Evolutionary conservation across 2,797 vertebrate species (phyloP).

Genomic region (Phalloptychus januarius): DNA sequence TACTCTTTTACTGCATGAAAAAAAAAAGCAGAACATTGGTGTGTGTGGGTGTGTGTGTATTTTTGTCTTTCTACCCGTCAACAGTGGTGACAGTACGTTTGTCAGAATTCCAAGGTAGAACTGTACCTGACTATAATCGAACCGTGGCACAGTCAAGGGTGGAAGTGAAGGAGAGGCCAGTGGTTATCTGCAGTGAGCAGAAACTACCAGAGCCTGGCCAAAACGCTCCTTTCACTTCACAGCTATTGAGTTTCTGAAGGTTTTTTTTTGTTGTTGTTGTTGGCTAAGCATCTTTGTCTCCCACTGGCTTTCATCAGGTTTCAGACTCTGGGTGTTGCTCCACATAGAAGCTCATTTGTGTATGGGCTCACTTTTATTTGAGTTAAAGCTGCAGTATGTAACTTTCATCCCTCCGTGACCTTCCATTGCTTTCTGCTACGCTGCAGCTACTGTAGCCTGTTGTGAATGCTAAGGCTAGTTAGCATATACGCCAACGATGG

Average conservation of each 20-base stretch:
- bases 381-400: neutral
- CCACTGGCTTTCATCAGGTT: neutral
- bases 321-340: neutral
- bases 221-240: neutral
- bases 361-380: neutral
- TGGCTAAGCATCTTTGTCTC: neutral
- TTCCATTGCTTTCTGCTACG: no score
- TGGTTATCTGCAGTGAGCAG: constrained; percentile 1
- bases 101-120: neutral
- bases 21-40: constrained; percentile 16
- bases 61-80: constrained; percentile 17
- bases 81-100: neutral
- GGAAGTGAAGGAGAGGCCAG: neutral
- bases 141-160: neutral
- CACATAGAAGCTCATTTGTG: neutral
- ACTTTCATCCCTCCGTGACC: fast-evolving
- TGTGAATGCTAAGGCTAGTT: no score
- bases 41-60: neutral
- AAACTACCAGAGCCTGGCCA: neutral
- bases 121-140: neutral
- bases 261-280: no score
- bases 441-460: no score
- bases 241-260: neutral
- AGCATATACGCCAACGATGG: no score
- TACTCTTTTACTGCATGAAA: constrained; percentile 28